A percentile compares a stretch with the other conserved stretches of the same genome.
These are phyloP conservation scores for Catostylus mosaicus DNA, from an alignment of 30 jellyfish, hydroid and myxozoan genomes.

Conservation along the genomic window DNA sequence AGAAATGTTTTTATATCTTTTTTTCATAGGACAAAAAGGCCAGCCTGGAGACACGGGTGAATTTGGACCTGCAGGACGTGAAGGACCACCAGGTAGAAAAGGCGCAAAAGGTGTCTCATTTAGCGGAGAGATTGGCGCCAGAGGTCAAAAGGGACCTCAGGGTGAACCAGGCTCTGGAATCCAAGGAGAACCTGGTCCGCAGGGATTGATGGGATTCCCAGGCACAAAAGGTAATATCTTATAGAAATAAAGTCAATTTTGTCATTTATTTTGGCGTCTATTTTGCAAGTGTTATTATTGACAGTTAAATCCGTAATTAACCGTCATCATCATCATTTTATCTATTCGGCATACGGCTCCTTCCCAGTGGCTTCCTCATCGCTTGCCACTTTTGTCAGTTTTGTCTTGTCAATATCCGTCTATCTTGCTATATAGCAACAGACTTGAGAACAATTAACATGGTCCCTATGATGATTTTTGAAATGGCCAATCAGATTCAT, in stretches of 20 bases:
- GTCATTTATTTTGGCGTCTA: background rate
- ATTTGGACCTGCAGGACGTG: slow-evolving; percentile 60
- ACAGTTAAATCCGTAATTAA: no score
- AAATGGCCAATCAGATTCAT: no score
- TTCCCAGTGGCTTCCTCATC: no score
- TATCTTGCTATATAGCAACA: no score
- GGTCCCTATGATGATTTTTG: no score
- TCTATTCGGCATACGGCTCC: no score
- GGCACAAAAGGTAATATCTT: slow-evolving; percentile 65
- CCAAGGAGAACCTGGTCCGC: slow-evolving; percentile 83
- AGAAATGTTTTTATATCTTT: no score
- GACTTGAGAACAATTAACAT: no score
- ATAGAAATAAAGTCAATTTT: background rate
- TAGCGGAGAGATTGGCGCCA: slow-evolving; percentile 74
- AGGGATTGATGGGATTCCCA: slow-evolving; percentile 89
- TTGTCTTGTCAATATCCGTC: no score
- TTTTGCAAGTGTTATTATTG: no score
- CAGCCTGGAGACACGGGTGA: slow-evolving; percentile 75
- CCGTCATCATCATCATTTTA: no score
- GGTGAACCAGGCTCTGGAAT: slow-evolving; percentile 80
- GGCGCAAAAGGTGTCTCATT: slow-evolving; percentile 80
- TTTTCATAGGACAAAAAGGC: slow-evolving; percentile 56
- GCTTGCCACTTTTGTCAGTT: no score
- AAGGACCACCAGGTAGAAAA: slow-evolving; percentile 76
- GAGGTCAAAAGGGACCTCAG: slow-evolving; percentile 67